Evolutionary conservation across 2,113 vertebrate genomes (phyloP).

Genomic region (Upupa epops): DNA sequence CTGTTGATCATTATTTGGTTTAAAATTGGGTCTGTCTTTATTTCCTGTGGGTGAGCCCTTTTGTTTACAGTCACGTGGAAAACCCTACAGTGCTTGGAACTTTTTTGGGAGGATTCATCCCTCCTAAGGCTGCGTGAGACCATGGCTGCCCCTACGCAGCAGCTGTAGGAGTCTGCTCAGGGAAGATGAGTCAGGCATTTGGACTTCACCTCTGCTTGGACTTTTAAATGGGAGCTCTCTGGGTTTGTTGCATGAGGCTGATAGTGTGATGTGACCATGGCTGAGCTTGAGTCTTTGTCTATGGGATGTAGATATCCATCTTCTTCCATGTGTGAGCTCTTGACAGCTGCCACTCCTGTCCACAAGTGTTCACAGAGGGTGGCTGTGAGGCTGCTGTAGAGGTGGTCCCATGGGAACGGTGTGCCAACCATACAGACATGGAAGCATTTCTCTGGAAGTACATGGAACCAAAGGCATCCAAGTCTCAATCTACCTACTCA

Average conservation of each 20-base stretch:
- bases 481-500: not conserved
- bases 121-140: not conserved
- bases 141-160: accelerated
- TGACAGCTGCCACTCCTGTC: accelerated
- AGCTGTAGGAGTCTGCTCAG: accelerated
- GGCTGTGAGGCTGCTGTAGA: not conserved
- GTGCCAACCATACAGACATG: not conserved
- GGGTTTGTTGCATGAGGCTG: too few species aligned
- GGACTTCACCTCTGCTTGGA: not conserved
- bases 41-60: not conserved
- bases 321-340: not conserved
- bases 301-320: not conserved
- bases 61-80: not conserved
- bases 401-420: not conserved
- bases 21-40: not conserved
- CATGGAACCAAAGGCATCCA: not conserved
- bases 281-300: not conserved
- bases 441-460: not conserved
- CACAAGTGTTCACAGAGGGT: accelerated
- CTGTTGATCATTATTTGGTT: not conserved
- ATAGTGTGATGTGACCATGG: not conserved
- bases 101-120: not conserved
- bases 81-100: not conserved
- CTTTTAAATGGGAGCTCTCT: not conserved
- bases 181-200: not conserved